These are phyloP conservation scores for Psilopsiagon aymara DNA, from an alignment of 2,113 vertebrate species.

Conservation along the genomic window DNA sequence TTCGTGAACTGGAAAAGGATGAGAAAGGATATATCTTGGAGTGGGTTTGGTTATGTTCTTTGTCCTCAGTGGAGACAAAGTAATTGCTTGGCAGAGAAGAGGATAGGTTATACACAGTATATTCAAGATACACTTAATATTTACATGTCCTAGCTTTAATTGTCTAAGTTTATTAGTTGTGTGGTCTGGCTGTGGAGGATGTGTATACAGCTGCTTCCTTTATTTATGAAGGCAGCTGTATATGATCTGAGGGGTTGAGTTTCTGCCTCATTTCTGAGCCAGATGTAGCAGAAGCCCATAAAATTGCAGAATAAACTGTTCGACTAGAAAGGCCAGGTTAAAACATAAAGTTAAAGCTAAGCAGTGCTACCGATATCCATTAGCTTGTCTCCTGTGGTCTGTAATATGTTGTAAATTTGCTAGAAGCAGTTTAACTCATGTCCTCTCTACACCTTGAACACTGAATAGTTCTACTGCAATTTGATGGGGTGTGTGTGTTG, in stretches of 20 bases:
- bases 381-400: background rate
- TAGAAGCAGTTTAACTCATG: background rate
- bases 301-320: background rate
- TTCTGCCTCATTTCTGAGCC: background rate
- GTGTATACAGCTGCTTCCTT: background rate
- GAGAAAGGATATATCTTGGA: background rate
- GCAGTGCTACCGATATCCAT: fast-evolving
- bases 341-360: background rate
- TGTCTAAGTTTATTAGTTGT: background rate
- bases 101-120: background rate
- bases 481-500: fast-evolving
- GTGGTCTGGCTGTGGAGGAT: background rate
- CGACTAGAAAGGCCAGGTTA: background rate
- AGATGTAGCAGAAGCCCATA: background rate
- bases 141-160: background rate
- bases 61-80: background rate
- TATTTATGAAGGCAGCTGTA: background rate
- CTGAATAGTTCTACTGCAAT: background rate
- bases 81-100: background rate
- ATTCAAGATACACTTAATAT: background rate
- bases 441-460: background rate
- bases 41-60: background rate
- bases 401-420: background rate
- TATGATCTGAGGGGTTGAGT: background rate
- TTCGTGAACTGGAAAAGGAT: background rate